These are phyloP conservation scores for Drosophila anomelani DNA, from an alignment of 2,888 invertebrate genomes.

Conservation along the genomic window DNA sequence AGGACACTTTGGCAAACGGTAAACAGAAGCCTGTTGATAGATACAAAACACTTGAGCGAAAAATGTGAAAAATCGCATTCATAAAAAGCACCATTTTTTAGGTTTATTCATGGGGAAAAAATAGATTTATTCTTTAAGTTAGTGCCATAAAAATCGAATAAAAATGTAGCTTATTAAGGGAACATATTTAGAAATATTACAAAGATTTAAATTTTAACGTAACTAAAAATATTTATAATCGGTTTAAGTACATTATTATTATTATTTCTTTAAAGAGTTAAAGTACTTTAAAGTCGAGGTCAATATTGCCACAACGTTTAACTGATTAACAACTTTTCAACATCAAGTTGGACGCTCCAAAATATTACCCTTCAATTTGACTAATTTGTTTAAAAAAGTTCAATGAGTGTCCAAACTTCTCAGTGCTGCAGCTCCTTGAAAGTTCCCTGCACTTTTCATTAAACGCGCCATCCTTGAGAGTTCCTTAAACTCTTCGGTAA, in stretches of 20 bases:
- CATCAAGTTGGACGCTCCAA: not conserved
- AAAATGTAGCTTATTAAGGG: not conserved
- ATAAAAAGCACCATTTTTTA: not conserved
- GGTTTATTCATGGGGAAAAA: not conserved
- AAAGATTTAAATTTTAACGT: no score
- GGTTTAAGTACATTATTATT: no score
- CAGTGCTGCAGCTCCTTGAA: not conserved
- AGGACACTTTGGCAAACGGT: conserved; percentile 3
- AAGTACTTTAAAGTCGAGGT: not conserved
- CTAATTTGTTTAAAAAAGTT: conserved; percentile 9
- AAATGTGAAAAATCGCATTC: not conserved
- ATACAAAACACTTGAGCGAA: not conserved
- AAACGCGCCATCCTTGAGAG: conserved; percentile 1
- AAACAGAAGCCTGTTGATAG: conserved; percentile 22
- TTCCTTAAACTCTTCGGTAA: conserved; percentile 12
- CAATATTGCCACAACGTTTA: conserved; percentile 1
- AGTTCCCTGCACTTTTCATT: conserved; percentile 16
- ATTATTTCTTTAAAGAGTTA: not conserved
- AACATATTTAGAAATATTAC: not conserved
- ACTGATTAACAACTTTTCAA: not conserved
- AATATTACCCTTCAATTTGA: not conserved
- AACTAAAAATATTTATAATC: no score
- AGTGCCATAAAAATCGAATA: not conserved
- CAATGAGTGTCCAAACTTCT: not conserved
- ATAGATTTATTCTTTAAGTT: not conserved